Evolutionary conservation across 2,113 vertebrate species (phyloP).

Genomic region (Tylochromis polylepis): DNA sequence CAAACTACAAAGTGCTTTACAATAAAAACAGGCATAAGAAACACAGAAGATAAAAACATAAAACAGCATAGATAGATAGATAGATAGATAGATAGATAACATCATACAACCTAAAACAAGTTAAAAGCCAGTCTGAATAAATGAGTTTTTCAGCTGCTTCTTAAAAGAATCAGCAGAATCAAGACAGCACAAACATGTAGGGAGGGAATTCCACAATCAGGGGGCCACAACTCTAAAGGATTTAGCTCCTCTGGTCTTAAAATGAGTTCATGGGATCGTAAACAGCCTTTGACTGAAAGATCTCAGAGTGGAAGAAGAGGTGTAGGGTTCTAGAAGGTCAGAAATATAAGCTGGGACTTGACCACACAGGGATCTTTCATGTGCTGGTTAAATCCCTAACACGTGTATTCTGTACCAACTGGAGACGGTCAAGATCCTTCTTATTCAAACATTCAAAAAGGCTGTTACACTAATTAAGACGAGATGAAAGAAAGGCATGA

Average conservation of each 20-base stretch:
- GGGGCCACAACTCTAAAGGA: not conserved
- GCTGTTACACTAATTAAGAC: not conserved
- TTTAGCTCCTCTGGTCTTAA: not conserved
- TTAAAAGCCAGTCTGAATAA: not conserved
- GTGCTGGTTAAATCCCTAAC: not conserved
- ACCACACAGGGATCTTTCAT: not conserved
- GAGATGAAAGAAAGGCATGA: not conserved
- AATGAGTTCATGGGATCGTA: not conserved
- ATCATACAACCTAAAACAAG: not conserved
- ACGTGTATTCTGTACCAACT: not conserved
- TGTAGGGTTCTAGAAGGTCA: not conserved
- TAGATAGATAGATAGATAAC: too few species aligned
- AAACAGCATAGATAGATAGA: too few species aligned
- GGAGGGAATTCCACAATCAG: not conserved
- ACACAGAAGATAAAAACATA: not conserved
- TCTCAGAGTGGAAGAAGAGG: not conserved
- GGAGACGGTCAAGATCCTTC: not conserved
- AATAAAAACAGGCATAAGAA: not conserved
- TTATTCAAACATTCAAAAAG: not conserved
- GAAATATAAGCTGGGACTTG: not conserved
- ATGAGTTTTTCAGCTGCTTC: not conserved
- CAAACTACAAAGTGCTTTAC: not conserved
- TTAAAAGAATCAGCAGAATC: not conserved
- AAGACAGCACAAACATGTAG: not conserved
- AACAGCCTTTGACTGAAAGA: not conserved